Evolutionary conservation across 2,797 vertebrate genomes (phyloP).

Genomic region (Microctenopoma stevenorrisi): DNA sequence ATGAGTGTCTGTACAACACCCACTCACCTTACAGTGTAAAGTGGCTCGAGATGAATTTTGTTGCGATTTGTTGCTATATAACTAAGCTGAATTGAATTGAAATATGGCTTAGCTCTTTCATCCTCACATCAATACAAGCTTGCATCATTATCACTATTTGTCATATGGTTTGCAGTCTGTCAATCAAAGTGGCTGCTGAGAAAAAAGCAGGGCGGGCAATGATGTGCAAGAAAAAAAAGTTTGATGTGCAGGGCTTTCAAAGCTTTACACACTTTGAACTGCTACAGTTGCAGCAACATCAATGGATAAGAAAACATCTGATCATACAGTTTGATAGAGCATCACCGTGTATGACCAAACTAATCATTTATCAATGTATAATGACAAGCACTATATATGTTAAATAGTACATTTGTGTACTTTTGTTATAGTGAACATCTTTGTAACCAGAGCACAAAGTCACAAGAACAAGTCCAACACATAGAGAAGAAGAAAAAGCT

Average conservation of each 20-base stretch:
- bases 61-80: no score
- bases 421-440: not conserved
- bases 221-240: slow-evolving; percentile 3
- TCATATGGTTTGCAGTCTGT: slow-evolving; percentile 20
- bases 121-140: not conserved
- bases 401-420: not conserved
- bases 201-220: slow-evolving; percentile 6
- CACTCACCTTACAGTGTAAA: not conserved
- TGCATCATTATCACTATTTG: slow-evolving; percentile 11
- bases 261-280: slow-evolving; percentile 3
- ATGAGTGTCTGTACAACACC: not conserved
- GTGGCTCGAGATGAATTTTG: no score
- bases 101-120: not conserved
- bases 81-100: no score
- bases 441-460: not conserved
- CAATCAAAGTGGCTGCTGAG: slow-evolving; percentile 21
- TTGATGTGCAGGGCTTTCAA: slow-evolving; percentile 27
- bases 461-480: not conserved
- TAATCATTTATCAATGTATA: not conserved
- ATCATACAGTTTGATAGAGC: not conserved
- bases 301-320: slow-evolving; percentile 1
- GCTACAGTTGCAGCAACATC: slow-evolving; percentile 3
- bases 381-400: not conserved
- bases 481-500: no score
- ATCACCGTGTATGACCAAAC: not conserved